Base-by-base conservation (phyloP, 1,140 invertebrate genomes). In the Drosophila arizonae region DNA sequence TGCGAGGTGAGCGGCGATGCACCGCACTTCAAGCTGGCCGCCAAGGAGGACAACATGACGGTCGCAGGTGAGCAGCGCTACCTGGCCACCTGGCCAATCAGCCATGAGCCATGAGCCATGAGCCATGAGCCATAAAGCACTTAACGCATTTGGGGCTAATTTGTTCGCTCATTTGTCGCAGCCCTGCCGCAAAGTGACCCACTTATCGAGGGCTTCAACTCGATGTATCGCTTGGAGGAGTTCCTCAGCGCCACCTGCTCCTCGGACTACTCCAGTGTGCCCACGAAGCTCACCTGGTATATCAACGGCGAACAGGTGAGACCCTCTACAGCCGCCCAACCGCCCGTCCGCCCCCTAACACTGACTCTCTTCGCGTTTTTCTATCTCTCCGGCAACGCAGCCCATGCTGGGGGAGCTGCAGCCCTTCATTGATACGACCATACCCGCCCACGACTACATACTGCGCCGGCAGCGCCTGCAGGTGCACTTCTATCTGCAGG, bases 1-100 rank as follows among this genome's bases (percentile, higher is more conserved):
- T 95, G 94, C 71, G 94, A 95, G 90, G 93, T 94, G n/a, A 94
- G 94, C 39, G 94, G 93, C 1, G 94, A 94, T 87, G 94, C 94
- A 0, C 94, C 94, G n/a, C 93, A 93, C 80, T 95, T 95, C 79
- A 92, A 93, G 52, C 92, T 94, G 60, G 93, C 93, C 3, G 92
- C 93, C 15, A 92, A 93, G 77, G 93, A 93, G 36, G 93, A 93
- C 72, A 94, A 94, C 69, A 94, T 94, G 92, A 94, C 94, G 43
- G 93, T 94, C 71, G 93, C 94, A 87, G 94, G 94, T 94, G 77
- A 92, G 79, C 54, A 5, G 21, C 21, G 1, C 21, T 24, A 3
- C 21, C 21, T 24, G 21, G 21, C 21, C 21, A 1, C 21, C 21
- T 24, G 21, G 3, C 8, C 30, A 17, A 15, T 36, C 2, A 33